These are phyloP conservation scores for Linnaemya tessellans DNA, from an alignment of 2,888 invertebrate genomes.

Conservation along the genomic window DNA sequence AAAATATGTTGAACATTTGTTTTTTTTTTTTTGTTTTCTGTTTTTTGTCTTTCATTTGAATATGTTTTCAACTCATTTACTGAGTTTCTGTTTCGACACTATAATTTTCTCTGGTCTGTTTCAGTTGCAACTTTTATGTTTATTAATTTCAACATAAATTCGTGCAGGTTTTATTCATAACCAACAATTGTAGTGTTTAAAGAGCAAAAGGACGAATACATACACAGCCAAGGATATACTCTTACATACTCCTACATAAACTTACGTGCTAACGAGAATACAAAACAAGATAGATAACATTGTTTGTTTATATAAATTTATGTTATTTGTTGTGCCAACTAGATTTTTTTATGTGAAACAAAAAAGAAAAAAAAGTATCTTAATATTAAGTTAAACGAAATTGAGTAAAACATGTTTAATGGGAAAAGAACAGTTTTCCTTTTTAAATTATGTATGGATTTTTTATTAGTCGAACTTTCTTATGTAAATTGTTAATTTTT, in stretches of 20 bases:
- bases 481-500: no score
- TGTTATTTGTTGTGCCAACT: constrained; percentile 54
- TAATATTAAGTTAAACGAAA: not conserved
- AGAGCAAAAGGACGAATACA: not conserved
- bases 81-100: constrained; percentile 40
- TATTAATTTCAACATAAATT: not conserved
- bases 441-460: no score
- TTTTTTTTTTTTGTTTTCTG: not conserved
- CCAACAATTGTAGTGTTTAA: constrained; percentile 7
- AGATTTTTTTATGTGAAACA: not conserved
- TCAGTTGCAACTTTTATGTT: not conserved
- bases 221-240: not conserved
- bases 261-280: not conserved
- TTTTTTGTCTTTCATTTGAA: constrained; percentile 25
- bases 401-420: not conserved
- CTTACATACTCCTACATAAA: not conserved
- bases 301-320: constrained; percentile 54
- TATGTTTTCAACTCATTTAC: constrained; percentile 18
- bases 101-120: constrained; percentile 31
- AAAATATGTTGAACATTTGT: constrained; percentile 15
- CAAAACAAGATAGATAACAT: constrained; percentile 52
- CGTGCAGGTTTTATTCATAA: constrained; percentile 24
- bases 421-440: not conserved
- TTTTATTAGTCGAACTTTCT: no score
- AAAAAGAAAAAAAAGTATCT: not conserved